Base-by-base conservation (phyloP, 2,888 invertebrate species). In the Caenorhabditis panamensis region DNA sequence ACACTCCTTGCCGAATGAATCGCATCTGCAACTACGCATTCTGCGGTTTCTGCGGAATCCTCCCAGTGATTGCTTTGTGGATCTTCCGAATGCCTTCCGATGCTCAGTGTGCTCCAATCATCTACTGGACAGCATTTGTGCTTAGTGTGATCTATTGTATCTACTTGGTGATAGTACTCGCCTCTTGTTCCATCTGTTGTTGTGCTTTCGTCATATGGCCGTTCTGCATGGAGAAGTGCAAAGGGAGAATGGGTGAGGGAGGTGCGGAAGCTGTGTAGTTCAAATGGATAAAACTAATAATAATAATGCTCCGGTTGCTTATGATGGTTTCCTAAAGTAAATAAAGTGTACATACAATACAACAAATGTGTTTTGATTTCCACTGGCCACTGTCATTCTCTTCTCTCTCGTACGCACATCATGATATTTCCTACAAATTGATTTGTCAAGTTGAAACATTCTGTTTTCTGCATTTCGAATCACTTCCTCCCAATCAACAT, bases 121-220 rank as follows among this genome's bases (percentile, higher is more conserved):
- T 58, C 58, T 58, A 58, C 22, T 58, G 58, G 58, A 58, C 58
- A 3, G 36, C 58, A 18, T 36, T 36, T 11, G 58, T 58, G 18
- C 2, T 37, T 1, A 37, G 53, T 16, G 16, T 53, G 6, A 26
- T 26, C 26, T 53, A 24, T 16, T 16, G 20, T 26, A 13, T 53
- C 5, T 53, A 20, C 18, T 6, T 53, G 16, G 26, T 16, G 2
- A 13, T 6, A 1, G 53, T 53, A 9, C 26, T 53, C 4, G 18
- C 18, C 1, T 5, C 53, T 24, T 53, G 53, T 16, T 53, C 8
- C 13, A 3, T 53, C 3, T 16, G 22, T 8, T 53, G 53, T 26
- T 53, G 53, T 22, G 53, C 8, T 16, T 53, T 53, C 26, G 26
- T 53, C 26, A 16, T 16, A 1, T 26, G 20, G 4, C 53, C 53